Evolutionary conservation across 1,140 invertebrate species (phyloP), one percentile per base, ranked within the genome.

Genomic region (Eulimnadia texana): DNA sequence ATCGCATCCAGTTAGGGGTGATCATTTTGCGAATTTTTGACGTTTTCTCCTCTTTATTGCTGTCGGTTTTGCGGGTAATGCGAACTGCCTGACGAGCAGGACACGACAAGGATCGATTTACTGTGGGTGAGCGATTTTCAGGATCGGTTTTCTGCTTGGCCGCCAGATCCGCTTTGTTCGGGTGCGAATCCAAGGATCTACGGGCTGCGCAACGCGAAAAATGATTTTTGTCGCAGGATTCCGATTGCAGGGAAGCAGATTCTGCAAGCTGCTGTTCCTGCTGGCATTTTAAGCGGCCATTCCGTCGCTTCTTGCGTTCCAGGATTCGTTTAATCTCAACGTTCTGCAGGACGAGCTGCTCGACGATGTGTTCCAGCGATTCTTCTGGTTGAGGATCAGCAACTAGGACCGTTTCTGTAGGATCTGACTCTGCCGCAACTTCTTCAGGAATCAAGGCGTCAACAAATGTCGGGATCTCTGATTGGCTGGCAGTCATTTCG

Each of bases 291-390:
- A 42, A 16, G 16, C 33, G 33, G 16, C 6, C 33, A 42, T 42
- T 27, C 28, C 55, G 76, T 64, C 81, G 77, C 54, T 80, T 72
- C 53, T 78, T 66, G 54, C 63, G 66, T 11, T 65, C 62, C 2
- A 88, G 72, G 22, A 88, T 77, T 61, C 84, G 82, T 64, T 90
- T 85, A 63, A 90, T 88, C 65, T 90, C 86, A 66, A 85, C 79
- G 68, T 86, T 90, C 67, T 90, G 84, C 79, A 88, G 84, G 1
- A 91, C 74, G 20, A 91, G 76, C 69, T 90, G 85, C 16, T 85
- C 82, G 23, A 91, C 86, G 28, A 92, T 89, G 68, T 86, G 80
- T 67, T 87, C 85, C 29, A 88, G 73, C 33, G 33, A 42, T 42
- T 42, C 33, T n/a, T n/a, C n/a, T n/a, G n/a, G n/a, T n/a, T n/a